Evolutionary conservation across 30 jellyfish, hydroid and myxozoan species (phyloP).

Genomic region (Turritopsis rubra): DNA sequence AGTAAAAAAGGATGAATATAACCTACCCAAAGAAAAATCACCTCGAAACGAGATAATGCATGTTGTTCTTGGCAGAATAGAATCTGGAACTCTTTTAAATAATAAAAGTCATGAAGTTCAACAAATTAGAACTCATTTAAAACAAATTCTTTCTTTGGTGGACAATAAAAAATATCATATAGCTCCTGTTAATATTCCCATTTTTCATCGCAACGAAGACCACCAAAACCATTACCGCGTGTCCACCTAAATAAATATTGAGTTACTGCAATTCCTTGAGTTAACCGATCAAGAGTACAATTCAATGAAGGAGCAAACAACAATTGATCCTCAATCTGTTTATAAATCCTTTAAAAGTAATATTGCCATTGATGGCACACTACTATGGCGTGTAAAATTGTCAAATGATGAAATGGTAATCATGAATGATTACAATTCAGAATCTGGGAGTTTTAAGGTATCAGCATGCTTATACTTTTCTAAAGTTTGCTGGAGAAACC

Average conservation of each 20-base stretch:
- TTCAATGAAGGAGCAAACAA: neutral
- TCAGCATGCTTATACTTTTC: neutral
- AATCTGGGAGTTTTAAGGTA: neutral
- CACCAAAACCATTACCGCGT: neutral
- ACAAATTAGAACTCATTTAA: no score
- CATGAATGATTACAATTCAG: neutral
- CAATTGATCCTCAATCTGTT: neutral
- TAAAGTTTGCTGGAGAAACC: neutral
- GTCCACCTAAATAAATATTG: neutral
- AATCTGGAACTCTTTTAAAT: no score
- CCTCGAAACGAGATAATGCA: neutral
- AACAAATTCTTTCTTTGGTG: no score
- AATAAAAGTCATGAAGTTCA: no score
- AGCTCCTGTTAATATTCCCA: no score
- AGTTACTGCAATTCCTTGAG: neutral
- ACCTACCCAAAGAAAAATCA: neutral
- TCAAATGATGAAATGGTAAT: no score
- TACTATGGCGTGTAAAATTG: neutral
- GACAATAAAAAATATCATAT: no score
- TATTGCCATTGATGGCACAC: neutral
- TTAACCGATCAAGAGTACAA: neutral
- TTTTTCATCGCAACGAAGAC: neutral
- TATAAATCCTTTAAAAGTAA: neutral
- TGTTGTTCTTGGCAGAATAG: no score
- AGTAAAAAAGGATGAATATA: neutral